These are phyloP conservation scores for Tauraco erythrolophus DNA, from an alignment of 2,113 vertebrate genomes.

Conservation along the genomic window DNA sequence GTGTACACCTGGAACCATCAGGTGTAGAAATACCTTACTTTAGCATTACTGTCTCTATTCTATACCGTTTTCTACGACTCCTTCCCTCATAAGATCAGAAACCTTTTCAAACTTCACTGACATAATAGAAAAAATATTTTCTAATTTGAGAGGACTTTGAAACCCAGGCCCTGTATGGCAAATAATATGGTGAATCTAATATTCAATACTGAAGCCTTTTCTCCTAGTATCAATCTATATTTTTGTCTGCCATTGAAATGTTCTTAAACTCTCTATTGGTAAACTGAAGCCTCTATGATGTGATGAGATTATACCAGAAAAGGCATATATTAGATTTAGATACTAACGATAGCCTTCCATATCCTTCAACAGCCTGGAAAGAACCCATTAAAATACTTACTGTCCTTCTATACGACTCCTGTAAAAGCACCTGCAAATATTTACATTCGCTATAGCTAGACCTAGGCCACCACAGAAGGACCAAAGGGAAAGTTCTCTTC, in stretches of 20 bases:
- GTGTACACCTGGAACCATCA: not conserved
- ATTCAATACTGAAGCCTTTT: not conserved
- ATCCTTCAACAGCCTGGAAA: not conserved
- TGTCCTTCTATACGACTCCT: not conserved
- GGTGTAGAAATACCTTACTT: not conserved
- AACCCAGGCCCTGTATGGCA: rapidly evolving
- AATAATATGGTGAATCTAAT: not conserved
- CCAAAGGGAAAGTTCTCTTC: not conserved
- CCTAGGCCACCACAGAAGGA: not conserved
- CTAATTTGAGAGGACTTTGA: not conserved
- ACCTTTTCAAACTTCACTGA: not conserved
- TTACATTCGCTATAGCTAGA: rapidly evolving
- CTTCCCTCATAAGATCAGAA: not conserved
- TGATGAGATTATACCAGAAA: not conserved
- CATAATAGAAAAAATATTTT: not conserved
- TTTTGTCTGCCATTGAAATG: not conserved
- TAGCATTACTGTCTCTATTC: not conserved
- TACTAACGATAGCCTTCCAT: not conserved
- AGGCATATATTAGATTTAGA: not conserved
- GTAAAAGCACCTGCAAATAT: not conserved
- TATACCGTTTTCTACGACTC: not conserved
- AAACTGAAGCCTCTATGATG: not conserved
- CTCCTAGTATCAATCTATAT: not conserved
- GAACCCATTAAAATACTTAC: not conserved
- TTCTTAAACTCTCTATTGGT: not conserved